phyloP scores from a whole-genome alignment of 2,888 invertebrate genomes.

The Orthonevra nobilis region DNA sequence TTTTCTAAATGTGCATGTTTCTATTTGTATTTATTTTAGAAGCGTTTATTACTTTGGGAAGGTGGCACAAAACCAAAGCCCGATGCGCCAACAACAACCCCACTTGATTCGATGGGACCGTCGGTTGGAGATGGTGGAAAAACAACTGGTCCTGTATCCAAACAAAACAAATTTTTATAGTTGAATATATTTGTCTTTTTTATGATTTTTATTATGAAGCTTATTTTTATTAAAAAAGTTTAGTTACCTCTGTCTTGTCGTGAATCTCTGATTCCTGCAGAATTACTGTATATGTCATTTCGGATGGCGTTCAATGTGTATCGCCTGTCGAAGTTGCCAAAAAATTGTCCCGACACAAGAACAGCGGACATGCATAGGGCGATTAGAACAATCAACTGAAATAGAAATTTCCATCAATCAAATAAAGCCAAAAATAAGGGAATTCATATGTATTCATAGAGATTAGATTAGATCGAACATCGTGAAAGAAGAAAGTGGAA shows the following conservation, averaged over 20 bases:
- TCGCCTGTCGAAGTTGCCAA: conserved; percentile 74
- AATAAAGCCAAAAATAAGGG: no score
- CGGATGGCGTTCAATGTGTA: conserved; percentile 75
- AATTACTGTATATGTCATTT: conserved; percentile 71
- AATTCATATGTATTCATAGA: no score
- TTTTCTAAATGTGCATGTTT: conserved; percentile 28
- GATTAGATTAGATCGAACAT: no score
- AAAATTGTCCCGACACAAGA: conserved; percentile 77
- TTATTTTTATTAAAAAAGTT: no score
- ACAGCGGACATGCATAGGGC: conserved; percentile 77
- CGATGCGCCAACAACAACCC: conserved; percentile 90
- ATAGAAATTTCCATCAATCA: no score
- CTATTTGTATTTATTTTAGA: conserved; percentile 25
- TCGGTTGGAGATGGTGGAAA: conserved; percentile 87
- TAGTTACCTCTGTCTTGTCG: conserved; percentile 79
- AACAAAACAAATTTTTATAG: conserved; percentile 24
- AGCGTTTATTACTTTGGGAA: conserved; percentile 71
- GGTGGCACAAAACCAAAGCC: conserved; percentile 93
- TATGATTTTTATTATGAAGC: no score
- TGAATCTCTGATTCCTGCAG: conserved; percentile 76
- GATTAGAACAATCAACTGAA: conserved; percentile 77
- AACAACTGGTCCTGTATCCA: conserved; percentile 87
- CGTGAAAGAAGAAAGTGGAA: no score
- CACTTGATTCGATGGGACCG: conserved; percentile 87
- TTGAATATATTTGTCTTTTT: background rate